Percentiles rank a stretch among this genome's conserved stretches.
Conservation (phyloP, 2,888 invertebrate genomes). For the Cerastis leucographa region DNA sequence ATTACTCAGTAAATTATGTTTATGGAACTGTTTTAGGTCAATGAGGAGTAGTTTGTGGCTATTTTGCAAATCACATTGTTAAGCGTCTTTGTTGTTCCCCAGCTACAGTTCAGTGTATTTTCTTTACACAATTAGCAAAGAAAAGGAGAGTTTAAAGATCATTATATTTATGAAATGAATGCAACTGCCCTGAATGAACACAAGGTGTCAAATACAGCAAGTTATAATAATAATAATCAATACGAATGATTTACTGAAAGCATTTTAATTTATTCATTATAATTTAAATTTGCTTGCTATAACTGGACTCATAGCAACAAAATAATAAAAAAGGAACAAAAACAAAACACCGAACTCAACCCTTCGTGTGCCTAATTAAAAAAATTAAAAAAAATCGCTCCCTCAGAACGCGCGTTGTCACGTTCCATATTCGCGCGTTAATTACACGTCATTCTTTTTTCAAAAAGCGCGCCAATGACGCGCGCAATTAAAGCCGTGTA, state of each 20-base stretch:
- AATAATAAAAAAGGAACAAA: conserved; percentile 64
- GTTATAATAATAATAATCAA: conserved; percentile 45
- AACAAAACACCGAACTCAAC: conserved; percentile 69
- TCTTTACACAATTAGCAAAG: background rate
- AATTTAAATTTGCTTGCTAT: conserved; percentile 57
- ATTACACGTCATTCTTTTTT: conserved; percentile 91
- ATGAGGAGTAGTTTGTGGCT: conserved; percentile 31
- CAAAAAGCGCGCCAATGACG: conserved; percentile 90
- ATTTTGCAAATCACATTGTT: conserved; percentile 17
- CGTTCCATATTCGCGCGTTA: conserved; percentile 91
- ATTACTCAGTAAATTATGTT: conserved; percentile 79
- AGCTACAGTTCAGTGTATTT: background rate
- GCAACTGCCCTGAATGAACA: background rate
- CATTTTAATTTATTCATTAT: conserved; percentile 64
- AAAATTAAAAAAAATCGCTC: conserved; percentile 85
- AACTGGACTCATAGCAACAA: conserved; percentile 61
- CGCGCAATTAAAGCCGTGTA: conserved; percentile 90
- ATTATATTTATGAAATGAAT: background rate
- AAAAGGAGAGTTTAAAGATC: background rate
- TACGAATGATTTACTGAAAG: conserved; percentile 56
- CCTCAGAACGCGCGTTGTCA: conserved; percentile 90
- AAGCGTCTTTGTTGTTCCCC: background rate
- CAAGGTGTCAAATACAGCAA: conserved; percentile 35
- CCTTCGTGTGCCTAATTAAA: conserved; percentile 86
- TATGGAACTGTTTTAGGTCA: conserved; percentile 48